Evolutionary conservation across 2,888 invertebrate species (phyloP).

Genomic region (Scrobipalpa atriplicella): DNA sequence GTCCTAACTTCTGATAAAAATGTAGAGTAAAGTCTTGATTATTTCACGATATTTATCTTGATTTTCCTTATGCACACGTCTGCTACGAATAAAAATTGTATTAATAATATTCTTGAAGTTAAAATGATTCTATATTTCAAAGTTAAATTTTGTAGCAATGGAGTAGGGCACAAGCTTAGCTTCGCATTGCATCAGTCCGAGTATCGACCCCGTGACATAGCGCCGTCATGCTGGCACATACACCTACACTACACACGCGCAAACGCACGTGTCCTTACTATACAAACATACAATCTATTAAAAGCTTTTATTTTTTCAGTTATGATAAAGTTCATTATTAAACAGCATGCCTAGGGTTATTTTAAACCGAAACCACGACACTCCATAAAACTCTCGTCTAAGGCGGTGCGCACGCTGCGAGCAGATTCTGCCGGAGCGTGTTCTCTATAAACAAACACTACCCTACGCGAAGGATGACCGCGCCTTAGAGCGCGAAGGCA

Average conservation of each 20-base stretch:
- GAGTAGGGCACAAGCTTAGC: constrained; percentile 44
- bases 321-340: not conserved
- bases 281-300: not conserved
- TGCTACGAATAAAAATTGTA: not conserved
- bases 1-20: not conserved
- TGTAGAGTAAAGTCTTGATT: not conserved
- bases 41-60: not conserved
- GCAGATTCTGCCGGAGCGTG: no score
- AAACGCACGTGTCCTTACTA: not conserved
- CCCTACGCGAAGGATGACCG: no score
- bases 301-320: not conserved
- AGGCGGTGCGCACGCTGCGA: no score
- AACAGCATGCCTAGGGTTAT: not conserved
- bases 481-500: no score
- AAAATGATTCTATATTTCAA: not conserved
- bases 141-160: not conserved
- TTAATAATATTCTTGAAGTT: not conserved
- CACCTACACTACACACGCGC: not conserved
- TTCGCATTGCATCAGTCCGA: constrained; percentile 43
- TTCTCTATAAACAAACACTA: no score
- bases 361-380: not conserved
- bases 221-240: constrained; percentile 6
- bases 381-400: no score
- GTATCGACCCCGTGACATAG: not conserved
- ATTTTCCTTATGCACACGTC: not conserved